Base-by-base conservation (phyloP, 2,797 vertebrate species). In the Sphaeramia orbicularis region DNA sequence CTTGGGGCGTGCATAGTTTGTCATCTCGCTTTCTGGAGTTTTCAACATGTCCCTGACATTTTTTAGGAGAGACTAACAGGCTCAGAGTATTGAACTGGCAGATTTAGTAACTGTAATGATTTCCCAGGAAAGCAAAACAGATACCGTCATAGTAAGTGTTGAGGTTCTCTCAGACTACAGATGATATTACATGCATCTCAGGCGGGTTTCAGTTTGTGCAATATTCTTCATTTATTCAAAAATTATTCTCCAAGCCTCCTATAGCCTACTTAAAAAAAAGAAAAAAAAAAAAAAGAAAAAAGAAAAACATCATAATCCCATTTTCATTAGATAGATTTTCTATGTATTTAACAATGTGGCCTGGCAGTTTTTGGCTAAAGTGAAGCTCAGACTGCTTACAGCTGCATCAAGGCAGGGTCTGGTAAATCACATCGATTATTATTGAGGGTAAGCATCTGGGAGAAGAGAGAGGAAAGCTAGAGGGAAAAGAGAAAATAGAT, bases 381-480 rank as follows among this genome's bases (percentile, higher is more conserved):
- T 61, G 62, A 42, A 4, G 12, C 40, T 69, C 37, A 49, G 15
- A 76, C 67, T 43, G 32, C 38, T 61, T 73, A 40, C 63, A 68
- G 50, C 61, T 74, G 52, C 71, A 60, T 35, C 47, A 21, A 53
- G 8, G 52, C 61, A 44, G 19, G 21, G 36, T 49, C 42, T 45
- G 47, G 6, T 52, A 21, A 68, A 77, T 51, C 24, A 0, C 45
- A 73, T 51, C 54, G 83, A 83, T 81, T 71, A 55, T 65, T 44
- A 50, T 73, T 79, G 63, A 74, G 44, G n/a, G 41, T 51, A 68
- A 52, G 37, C 56, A 53, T 69, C 58, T 24, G 49, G 37, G 53
- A 55, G 49, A 57, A 4, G 42, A 13, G 15, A 43, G 69, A 41
- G 42, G n/a, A 30, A 56, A 27, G 49, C 40, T 21, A 18, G 40